A percentile compares a stretch with the other conserved stretches of the same genome.
phyloP scores from a whole-genome alignment of 2,888 invertebrate species.

The Phortica okadai region DNA sequence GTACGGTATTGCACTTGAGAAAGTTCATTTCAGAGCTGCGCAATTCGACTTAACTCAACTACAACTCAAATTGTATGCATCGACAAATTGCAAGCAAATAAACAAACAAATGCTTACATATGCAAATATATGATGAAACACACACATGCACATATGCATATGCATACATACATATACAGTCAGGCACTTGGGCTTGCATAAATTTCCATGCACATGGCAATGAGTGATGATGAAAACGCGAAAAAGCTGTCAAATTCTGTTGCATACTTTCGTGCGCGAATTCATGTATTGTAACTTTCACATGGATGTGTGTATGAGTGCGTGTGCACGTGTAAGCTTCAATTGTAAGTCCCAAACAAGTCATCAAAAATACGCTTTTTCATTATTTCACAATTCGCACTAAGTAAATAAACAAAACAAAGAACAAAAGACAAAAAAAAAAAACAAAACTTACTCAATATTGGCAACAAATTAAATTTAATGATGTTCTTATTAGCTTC shows the following conservation, averaged over 20 bases:
- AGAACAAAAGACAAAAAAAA: no score
- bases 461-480: constrained; percentile 30
- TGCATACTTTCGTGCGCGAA: constrained; percentile 33
- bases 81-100: constrained; percentile 36
- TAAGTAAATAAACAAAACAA: background rate
- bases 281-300: background rate
- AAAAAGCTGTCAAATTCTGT: constrained; percentile 29
- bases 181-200: constrained; percentile 25
- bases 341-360: background rate
- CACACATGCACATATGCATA: constrained; percentile 19
- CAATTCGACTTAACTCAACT: background rate
- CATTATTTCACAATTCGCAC: background rate
- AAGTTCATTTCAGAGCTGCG: background rate
- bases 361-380: background rate
- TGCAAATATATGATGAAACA: constrained; percentile 3
- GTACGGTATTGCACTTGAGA: constrained; percentile 17
- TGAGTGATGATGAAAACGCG: constrained; percentile 10
- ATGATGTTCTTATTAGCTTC: constrained; percentile 26
- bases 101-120: constrained; percentile 31
- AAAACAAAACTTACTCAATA: constrained; percentile 3
- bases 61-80: constrained; percentile 30
- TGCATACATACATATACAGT: constrained; percentile 3
- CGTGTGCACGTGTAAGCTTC: no score
- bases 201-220: background rate
- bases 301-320: no score